Base-by-base conservation (phyloP, 2,888 invertebrate genomes). In the Unio delphinus region DNA sequence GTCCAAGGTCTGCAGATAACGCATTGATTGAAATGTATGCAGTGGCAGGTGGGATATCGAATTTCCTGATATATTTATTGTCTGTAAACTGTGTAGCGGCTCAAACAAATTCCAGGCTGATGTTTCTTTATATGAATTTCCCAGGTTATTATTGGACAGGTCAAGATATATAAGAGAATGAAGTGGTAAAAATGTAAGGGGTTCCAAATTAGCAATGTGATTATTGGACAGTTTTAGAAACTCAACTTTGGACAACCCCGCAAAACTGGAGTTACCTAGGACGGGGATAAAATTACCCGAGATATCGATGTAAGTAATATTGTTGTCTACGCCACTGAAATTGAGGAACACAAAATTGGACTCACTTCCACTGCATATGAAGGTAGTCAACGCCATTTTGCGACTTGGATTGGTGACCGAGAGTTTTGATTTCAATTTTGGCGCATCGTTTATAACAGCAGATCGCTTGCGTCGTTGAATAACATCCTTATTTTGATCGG, bases 281-380 rank as follows among this genome's bases (percentile, higher is more conserved):
- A 23, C 23, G 4, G 70, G 64, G 6, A 76, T 67, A 58, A 64
- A 72, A 60, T 76, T 74, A 57, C 61, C 55, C 6, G 74, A 76
- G 18, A 74, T 65, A 65, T 76, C 76, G 20, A 74, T 70, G 45
- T 58, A 61, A 54, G 69, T 61, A 18, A 76, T 65, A 55, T 70
- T 69, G 61, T 76, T 76, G 55, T 61, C 59, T 3, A 68, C 67
- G 4, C 61, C 58, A 18, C 20, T 64, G 61, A 74, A 76, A 55
- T 74, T 61, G 17, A 70, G 20, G 4, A 64, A 54, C 28, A 8
- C 57, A 4, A 72, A 20, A 11, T 60, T 60, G 7, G 70, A 61
- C 64, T 68, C 60, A 58, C 74, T 76, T 3, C 74, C 76, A 11
- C 68, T 72, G 58, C 68, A 72, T n/a, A 70, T 68, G 34, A 76